These are phyloP conservation scores for Polyodon spathula DNA, from an alignment of 2,113 vertebrate species.

Conservation along the genomic window DNA sequence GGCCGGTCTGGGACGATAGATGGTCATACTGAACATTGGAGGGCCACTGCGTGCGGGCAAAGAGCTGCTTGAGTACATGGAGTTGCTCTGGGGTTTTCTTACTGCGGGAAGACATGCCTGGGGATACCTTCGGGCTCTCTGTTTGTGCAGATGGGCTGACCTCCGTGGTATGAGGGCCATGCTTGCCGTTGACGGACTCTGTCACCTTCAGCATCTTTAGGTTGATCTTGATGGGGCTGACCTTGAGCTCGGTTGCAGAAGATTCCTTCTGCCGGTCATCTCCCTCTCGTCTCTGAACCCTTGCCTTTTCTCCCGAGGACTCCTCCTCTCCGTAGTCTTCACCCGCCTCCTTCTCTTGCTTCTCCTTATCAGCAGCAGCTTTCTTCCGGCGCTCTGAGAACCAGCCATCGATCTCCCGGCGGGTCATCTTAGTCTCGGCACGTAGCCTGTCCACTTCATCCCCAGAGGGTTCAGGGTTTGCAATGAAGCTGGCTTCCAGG, in stretches of 20 bases:
- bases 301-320: slow-evolving; percentile 47
- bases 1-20: slow-evolving; percentile 68
- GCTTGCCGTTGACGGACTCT: slow-evolving; percentile 66
- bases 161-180: slow-evolving; percentile 23
- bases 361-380: slow-evolving; percentile 59
- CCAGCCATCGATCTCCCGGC: slow-evolving; percentile 92
- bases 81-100: slow-evolving; percentile 89
- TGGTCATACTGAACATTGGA: slow-evolving; percentile 80
- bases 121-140: slow-evolving; percentile 36
- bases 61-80: slow-evolving; percentile 81
- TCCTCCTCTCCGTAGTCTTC: slow-evolving; percentile 35
- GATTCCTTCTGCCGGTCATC: slow-evolving; percentile 59
- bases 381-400: slow-evolving; percentile 81
- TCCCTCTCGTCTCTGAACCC: slow-evolving; percentile 43
- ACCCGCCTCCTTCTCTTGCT: slow-evolving; percentile 51
- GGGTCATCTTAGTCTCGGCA: slow-evolving; percentile 90
- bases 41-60: slow-evolving; percentile 88
- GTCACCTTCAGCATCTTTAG: slow-evolving; percentile 91
- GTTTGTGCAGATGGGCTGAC: slow-evolving; percentile 37
- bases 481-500: slow-evolving; percentile 82
- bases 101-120: slow-evolving; percentile 38
- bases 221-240: slow-evolving; percentile 95
- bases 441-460: slow-evolving; percentile 87
- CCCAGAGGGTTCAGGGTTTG: slow-evolving; percentile 64
- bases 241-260: slow-evolving; percentile 65